A percentile compares a stretch with the other conserved stretches of the same genome.
Evolutionary conservation across 2,888 invertebrate species (phyloP).

Genomic region (Drosophila hamatofila): DNA sequence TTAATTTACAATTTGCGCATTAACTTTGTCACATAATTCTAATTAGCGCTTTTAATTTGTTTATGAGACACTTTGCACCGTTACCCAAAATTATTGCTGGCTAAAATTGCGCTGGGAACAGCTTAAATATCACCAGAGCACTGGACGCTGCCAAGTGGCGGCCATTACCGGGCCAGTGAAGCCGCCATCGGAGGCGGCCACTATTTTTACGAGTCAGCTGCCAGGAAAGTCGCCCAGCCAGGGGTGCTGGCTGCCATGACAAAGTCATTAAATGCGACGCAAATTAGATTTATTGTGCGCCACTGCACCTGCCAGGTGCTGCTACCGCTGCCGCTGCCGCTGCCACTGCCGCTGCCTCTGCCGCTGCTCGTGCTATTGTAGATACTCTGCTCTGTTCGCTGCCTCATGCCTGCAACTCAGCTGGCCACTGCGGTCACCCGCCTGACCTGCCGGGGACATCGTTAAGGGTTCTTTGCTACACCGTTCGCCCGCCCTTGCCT

Average conservation of each 20-base stretch:
- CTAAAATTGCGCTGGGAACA: slow-evolving; percentile 70
- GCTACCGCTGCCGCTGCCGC: slow-evolving; percentile 3
- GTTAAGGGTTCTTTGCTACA: slow-evolving; percentile 43
- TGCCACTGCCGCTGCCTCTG: background rate
- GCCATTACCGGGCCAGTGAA: slow-evolving; percentile 58
- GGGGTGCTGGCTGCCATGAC: slow-evolving; percentile 70
- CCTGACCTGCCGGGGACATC: slow-evolving; percentile 57
- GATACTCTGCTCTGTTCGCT: slow-evolving; percentile 12
- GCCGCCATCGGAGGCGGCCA: slow-evolving; percentile 42
- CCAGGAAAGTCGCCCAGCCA: slow-evolving; percentile 53
- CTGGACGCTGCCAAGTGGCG: slow-evolving; percentile 69
- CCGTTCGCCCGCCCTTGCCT: background rate
- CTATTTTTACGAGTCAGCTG: slow-evolving; percentile 68
- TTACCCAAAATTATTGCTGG: slow-evolving; percentile 77
- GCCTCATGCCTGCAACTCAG: slow-evolving; percentile 16
- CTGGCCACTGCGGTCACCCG: slow-evolving; percentile 49
- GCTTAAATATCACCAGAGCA: slow-evolving; percentile 74
- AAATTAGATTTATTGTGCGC: slow-evolving; percentile 84
- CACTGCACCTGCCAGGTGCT: slow-evolving; percentile 76
- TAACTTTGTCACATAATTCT: slow-evolving; percentile 82
- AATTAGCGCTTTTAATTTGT: slow-evolving; percentile 81
- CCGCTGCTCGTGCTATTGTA: slow-evolving; percentile 1
- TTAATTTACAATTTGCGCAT: slow-evolving; percentile 82
- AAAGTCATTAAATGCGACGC: slow-evolving; percentile 84
- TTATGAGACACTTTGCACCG: slow-evolving; percentile 79